Percentiles rank a stretch among this genome's conserved stretches.
These are phyloP conservation scores for Drosophila bifasciata DNA, from an alignment of 1,140 invertebrate species.

Conservation along the genomic window DNA sequence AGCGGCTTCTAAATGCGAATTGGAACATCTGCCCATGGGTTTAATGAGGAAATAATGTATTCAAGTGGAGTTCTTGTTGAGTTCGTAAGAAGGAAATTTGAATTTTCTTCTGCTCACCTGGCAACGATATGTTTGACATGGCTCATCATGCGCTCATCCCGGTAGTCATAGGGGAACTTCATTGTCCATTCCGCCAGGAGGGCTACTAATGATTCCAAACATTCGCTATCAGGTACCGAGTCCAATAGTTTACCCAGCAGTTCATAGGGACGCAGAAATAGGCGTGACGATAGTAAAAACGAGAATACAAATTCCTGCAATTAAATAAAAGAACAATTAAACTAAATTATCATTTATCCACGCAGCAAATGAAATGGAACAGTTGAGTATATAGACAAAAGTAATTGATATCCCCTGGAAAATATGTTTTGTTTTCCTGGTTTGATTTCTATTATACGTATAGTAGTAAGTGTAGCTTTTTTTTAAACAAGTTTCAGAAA, in stretches of 20 bases:
- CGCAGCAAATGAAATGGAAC: background rate
- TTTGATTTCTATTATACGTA: no score
- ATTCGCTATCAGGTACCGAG: slow-evolving; percentile 77
- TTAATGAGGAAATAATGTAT: background rate
- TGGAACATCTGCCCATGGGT: slow-evolving; percentile 83
- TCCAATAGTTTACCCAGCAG: slow-evolving; percentile 79
- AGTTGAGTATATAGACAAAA: no score
- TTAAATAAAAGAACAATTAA: background rate
- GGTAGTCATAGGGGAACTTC: slow-evolving; percentile 88
- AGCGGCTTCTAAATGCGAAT: slow-evolving; percentile 78
- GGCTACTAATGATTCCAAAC: slow-evolving; percentile 75
- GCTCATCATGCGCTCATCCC: slow-evolving; percentile 87
- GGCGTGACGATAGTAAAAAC: slow-evolving; percentile 82
- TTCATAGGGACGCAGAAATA: slow-evolving; percentile 83
- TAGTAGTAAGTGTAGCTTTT: no score
- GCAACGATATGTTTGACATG: slow-evolving; percentile 85
- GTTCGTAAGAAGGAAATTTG: slow-evolving; percentile 18
- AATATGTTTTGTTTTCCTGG: no score
- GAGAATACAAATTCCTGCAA: slow-evolving; percentile 62
- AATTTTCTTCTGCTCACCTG: slow-evolving; percentile 56
- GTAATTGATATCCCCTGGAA: no score
- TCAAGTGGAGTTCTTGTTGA: background rate
- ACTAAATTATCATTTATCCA: background rate
- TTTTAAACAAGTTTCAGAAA: no score
- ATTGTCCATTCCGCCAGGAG: slow-evolving; percentile 84